Percentiles rank a stretch among this genome's conserved stretches.
Evolutionary conservation across 2,888 invertebrate species (phyloP).

Genomic region (Cheilosia soror): DNA sequence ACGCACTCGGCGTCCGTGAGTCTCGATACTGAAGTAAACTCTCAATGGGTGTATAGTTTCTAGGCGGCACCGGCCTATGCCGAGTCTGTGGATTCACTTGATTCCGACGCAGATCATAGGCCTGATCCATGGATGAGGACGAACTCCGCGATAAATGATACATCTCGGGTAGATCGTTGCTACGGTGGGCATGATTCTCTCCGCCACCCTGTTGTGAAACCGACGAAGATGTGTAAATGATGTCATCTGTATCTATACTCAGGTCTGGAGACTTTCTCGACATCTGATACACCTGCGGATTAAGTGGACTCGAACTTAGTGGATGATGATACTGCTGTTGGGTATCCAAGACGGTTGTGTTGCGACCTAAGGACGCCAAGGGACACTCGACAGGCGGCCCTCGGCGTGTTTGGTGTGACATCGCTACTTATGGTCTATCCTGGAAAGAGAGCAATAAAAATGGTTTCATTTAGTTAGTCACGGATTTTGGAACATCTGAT

Average conservation of each 20-base stretch:
- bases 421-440: slow-evolving; percentile 76
- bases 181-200: slow-evolving; percentile 62
- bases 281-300: slow-evolving; percentile 84
- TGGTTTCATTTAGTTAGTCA: slow-evolving; percentile 58
- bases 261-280: slow-evolving; percentile 83
- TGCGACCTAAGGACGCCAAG: slow-evolving; percentile 86
- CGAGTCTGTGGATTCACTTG: slow-evolving; percentile 68
- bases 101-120: slow-evolving; percentile 65
- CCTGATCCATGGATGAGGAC: slow-evolving; percentile 80
- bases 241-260: slow-evolving; percentile 81
- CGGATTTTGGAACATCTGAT: slow-evolving; percentile 5
- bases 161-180: slow-evolving; percentile 76
- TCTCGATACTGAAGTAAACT: slow-evolving; percentile 80
- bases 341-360: slow-evolving; percentile 81
- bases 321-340: slow-evolving; percentile 83
- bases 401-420: slow-evolving; percentile 83
- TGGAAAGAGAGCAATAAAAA: slow-evolving; percentile 35
- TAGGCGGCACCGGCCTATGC: slow-evolving; percentile 75
- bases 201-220: slow-evolving; percentile 78
- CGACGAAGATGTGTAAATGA: slow-evolving; percentile 80
- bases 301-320: slow-evolving; percentile 83
- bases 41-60: slow-evolving; percentile 82
- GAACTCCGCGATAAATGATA: slow-evolving; percentile 80
- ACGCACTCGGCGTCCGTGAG: slow-evolving; percentile 77
- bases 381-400: slow-evolving; percentile 86